These are phyloP conservation scores for Cephonodes hylas DNA, from an alignment of 2,888 invertebrate species.

Conservation along the genomic window DNA sequence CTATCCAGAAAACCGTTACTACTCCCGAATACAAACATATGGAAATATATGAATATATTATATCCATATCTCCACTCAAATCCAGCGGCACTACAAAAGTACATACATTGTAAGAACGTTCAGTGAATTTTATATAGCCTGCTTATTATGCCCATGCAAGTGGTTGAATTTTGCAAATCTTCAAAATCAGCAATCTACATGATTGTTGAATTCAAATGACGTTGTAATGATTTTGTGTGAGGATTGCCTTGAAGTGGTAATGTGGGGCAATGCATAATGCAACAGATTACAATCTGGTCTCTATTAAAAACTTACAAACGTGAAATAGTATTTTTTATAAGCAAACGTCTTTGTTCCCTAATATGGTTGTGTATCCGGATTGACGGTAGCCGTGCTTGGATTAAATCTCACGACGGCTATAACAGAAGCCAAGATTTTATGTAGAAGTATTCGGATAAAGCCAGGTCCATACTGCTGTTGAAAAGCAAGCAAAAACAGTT, in stretches of 20 bases:
- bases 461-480: no score
- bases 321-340: not conserved
- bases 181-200: constrained; percentile 6
- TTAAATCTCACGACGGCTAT: no score
- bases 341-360: not conserved
- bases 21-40: not conserved
- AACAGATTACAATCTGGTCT: constrained; percentile 17
- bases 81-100: not conserved
- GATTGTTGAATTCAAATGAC: constrained; percentile 5
- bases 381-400: no score
- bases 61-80: not conserved
- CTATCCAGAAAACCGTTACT: not conserved
- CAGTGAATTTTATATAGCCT: not conserved
- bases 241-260: constrained; percentile 39
- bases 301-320: constrained; percentile 1
- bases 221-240: not conserved
- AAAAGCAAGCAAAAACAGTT: no score
- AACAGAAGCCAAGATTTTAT: no score
- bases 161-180: not conserved
- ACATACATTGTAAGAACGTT: not conserved
- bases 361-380: not conserved
- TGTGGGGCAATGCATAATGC: constrained; percentile 38
- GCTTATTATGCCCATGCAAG: not conserved
- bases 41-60: not conserved
- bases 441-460: no score